Evolutionary conservation across 2,113 vertebrate genomes (phyloP), one percentile per base, ranked within the genome.

Genomic region (Raja brachyura): DNA sequence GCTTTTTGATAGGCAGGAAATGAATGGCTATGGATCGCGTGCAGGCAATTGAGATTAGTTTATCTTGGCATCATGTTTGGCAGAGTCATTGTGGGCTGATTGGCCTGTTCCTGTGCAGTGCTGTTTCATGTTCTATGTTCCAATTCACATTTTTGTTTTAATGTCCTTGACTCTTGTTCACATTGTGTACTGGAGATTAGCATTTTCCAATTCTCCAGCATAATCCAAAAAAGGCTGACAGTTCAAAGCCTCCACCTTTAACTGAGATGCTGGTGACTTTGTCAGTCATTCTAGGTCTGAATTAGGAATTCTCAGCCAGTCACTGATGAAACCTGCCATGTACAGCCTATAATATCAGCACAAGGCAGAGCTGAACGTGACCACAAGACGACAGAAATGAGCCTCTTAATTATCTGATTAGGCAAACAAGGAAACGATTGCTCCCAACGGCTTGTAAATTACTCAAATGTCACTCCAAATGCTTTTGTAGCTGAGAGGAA

Each of bases 401-500:
- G 25, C 56, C 28, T 86, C 59, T 63, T 86, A 63, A 88, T 88
- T 61, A 31, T 88, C 56, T 61, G n/a, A 63, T 88, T 66, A 88
- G 59, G 16, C 83, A 66, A 16, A 88, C 56, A n/a, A 88, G 83
- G 83, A 88, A 63, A 88, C 63, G n/a, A 88, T 88, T 63, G 11
- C 59, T 56, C 83, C 59, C 56, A 66, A 31, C 14, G 28, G 59
- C 13, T 63, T 66, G 6, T 14, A 88, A 88, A 33, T 88, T 88
- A n/a, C 70, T 73, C 13, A 88, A 66, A 88, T 63, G 14, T 88
- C 83, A 88, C 28, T 88, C 59, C 83, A n/a, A 56, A 85, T 4
- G 3, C 54, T 61, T 56, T 6, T 1, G 28, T 61, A 8, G 28
- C 13, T 28, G 83, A 63, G 25, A 66, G 83, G 28, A 63, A 18